Percentiles rank a stretch among this genome's conserved stretches.
Conservation (phyloP, 1,140 invertebrate species). For the Halictus rubicundus region DNA sequence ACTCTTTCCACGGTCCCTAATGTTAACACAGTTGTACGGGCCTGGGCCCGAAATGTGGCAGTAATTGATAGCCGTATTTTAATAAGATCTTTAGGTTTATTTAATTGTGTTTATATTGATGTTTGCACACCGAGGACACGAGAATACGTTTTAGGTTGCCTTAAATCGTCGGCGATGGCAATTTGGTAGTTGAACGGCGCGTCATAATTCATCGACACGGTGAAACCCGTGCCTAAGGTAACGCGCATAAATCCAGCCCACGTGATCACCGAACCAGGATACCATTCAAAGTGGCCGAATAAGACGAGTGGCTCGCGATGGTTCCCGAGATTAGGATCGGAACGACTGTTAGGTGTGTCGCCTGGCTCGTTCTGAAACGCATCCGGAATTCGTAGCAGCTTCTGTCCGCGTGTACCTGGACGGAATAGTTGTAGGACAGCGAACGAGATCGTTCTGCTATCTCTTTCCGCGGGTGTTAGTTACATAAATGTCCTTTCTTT, state of each 20-base stretch:
- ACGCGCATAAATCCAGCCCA: slow-evolving; percentile 32
- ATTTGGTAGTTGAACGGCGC: slow-evolving; percentile 1
- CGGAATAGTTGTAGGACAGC: slow-evolving; percentile 29
- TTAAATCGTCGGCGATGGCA: neutral
- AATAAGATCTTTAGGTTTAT: neutral
- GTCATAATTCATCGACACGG: slow-evolving; percentile 8
- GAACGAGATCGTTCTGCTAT: neutral
- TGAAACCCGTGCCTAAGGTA: slow-evolving; percentile 24
- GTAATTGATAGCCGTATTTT: neutral
- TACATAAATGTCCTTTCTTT: neutral
- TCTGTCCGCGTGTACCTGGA: slow-evolving; percentile 59
- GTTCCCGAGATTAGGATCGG: slow-evolving; percentile 74
- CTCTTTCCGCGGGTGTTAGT: neutral
- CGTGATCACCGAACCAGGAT: slow-evolving; percentile 39
- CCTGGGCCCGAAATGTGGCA: neutral
- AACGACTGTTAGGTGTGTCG: slow-evolving; percentile 72
- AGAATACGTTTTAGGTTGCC: neutral
- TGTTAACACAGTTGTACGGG: neutral
- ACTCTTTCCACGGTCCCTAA: no score
- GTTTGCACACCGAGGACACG: neutral
- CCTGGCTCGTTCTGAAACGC: slow-evolving; percentile 59
- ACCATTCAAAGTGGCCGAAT: slow-evolving; percentile 38
- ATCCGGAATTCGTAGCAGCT: slow-evolving; percentile 70
- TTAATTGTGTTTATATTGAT: slow-evolving; percentile 7
- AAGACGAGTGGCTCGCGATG: slow-evolving; percentile 68